phyloP scores from a whole-genome alignment of 2,113 vertebrate species.

The Trichomycterus rosablanca region DNA sequence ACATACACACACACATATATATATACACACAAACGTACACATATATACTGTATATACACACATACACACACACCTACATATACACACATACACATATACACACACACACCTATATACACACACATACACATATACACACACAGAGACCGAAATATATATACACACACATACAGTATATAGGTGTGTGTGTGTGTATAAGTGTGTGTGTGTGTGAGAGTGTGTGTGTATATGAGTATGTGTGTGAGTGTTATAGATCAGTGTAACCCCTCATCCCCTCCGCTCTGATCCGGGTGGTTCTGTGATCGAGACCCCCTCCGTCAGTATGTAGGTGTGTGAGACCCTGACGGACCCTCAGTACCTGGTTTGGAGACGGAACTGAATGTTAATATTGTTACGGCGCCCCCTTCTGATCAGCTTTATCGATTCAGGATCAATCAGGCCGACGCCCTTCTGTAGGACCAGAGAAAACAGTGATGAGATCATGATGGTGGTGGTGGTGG shows the following conservation, averaged over 20 bases:
- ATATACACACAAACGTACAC: constrained; percentile 2
- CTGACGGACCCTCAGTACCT: constrained; percentile 12
- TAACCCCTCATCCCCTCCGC: constrained; percentile 11
- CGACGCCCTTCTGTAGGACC: no score
- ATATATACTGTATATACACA: neutral
- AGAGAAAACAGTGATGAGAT: no score
- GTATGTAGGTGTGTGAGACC: constrained; percentile 16
- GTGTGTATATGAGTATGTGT: constrained; percentile 1
- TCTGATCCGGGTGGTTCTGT: constrained; percentile 21
- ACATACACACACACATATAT: constrained; percentile 13
- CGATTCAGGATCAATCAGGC: no score
- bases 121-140: neutral
- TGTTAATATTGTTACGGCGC: no score
- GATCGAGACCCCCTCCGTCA: constrained; percentile 27
- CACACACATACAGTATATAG: no score
- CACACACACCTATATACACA: neutral
- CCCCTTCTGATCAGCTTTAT: no score
- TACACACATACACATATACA: no score
- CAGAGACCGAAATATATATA: constrained; percentile 13
- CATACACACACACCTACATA: constrained; percentile 15
- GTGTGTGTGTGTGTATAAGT: constrained; percentile 8
- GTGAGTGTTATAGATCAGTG: neutral
- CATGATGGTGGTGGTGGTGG: no score
- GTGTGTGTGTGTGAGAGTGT: neutral
- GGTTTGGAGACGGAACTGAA: constrained; percentile 1